Percentiles rank a stretch among this genome's conserved stretches.
These are phyloP conservation scores for Peromyscus maniculatus DNA, from an alignment of 2,113 vertebrate species.

Conservation along the genomic window DNA sequence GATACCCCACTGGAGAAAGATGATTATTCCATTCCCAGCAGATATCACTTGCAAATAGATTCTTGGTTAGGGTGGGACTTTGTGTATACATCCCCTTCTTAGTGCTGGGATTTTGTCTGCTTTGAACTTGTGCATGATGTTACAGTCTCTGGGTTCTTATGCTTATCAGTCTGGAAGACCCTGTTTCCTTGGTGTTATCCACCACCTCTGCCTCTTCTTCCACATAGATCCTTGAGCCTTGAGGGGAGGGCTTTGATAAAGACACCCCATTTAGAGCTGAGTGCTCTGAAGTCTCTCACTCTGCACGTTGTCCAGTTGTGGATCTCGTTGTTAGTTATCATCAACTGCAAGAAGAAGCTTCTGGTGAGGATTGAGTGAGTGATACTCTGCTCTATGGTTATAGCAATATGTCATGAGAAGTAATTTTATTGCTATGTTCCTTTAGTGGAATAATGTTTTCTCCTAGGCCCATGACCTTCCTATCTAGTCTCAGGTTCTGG, in stretches of 20 bases:
- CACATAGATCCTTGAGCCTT: neutral
- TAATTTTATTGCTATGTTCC: neutral
- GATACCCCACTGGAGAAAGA: neutral
- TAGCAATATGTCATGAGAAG: neutral
- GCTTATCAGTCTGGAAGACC: neutral
- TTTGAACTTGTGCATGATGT: neutral
- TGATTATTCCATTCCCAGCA: neutral
- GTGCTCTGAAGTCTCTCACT: no score
- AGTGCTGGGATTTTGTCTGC: neutral
- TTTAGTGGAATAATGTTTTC: neutral
- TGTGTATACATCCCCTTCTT: neutral
- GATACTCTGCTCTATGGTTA: neutral
- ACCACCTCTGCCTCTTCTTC: neutral
- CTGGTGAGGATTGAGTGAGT: neutral
- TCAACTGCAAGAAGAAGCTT: neutral
- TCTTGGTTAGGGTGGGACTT: neutral
- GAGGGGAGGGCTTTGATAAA: no score
- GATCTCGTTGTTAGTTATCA: neutral
- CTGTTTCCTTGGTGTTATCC: neutral
- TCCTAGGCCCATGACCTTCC: no score
- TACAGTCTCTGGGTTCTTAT: neutral
- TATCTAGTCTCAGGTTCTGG: no score
- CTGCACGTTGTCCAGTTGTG: neutral
- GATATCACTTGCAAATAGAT: neutral
- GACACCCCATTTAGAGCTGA: no score